Conservation (phyloP, 2,797 vertebrate genomes). For the Tenualosa thibaudeaui region DNA sequence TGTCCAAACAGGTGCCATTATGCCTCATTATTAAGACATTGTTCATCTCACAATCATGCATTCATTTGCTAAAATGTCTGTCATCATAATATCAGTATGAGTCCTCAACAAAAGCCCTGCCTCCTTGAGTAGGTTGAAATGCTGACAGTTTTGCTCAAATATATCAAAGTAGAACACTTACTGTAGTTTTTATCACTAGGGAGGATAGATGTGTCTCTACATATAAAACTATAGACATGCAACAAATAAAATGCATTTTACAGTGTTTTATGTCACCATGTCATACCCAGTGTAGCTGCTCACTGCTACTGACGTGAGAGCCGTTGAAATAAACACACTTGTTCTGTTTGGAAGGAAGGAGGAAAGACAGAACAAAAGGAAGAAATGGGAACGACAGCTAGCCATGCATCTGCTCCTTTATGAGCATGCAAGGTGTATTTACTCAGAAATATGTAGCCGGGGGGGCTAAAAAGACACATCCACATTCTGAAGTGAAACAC, state of each 20-base stretch:
- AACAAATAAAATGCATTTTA: not conserved
- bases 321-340: not conserved
- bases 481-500: not conserved
- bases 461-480: not conserved
- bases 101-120: not conserved
- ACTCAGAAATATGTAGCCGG: not conserved
- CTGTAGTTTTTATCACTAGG: not conserved
- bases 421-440: not conserved
- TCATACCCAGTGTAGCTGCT: not conserved
- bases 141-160: not conserved
- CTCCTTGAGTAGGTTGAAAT: not conserved
- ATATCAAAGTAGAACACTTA: too few relatives aligned
- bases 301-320: not conserved
- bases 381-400: not conserved
- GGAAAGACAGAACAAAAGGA: not conserved
- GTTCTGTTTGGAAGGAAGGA: not conserved
- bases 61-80: not conserved
- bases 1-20: slow-evolving; percentile 37
- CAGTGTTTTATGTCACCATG: not conserved
- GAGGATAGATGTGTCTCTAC: not conserved
- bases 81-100: not conserved
- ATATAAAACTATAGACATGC: not conserved
- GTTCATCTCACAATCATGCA: not conserved
- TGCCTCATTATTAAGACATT: slow-evolving; percentile 30
- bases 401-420: not conserved